A percentile compares a stretch with the other conserved stretches of the same genome.
Conservation (phyloP, 2,888 invertebrate species). For the Aleiodes testaceus region DNA sequence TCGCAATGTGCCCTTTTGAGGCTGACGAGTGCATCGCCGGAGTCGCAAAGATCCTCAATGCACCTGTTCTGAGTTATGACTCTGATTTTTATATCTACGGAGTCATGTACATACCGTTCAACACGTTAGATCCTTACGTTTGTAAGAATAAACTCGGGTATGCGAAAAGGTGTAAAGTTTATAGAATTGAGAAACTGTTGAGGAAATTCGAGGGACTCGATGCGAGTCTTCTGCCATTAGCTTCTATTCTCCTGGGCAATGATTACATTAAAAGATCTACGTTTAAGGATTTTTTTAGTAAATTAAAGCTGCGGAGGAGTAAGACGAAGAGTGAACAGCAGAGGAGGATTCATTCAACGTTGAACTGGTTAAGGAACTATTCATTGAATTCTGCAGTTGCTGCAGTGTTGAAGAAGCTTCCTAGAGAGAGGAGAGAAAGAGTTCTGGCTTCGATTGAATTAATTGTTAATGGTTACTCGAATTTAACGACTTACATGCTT, state of each 20-base stretch:
- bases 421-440: constrained; percentile 75
- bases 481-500: constrained; percentile 76
- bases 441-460: constrained; percentile 77
- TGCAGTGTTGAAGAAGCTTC: constrained; percentile 79
- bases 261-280: constrained; percentile 84
- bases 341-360: constrained; percentile 80
- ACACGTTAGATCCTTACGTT: constrained; percentile 76
- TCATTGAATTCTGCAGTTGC: constrained; percentile 81
- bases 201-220: constrained; percentile 79
- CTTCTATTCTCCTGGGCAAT: constrained; percentile 90
- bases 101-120: constrained; percentile 86
- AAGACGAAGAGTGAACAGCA: constrained; percentile 77
- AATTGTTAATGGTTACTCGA: constrained; percentile 80
- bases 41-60: constrained; percentile 83
- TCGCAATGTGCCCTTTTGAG: constrained; percentile 87
- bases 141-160: constrained; percentile 60
- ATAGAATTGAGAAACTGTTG: constrained; percentile 81
- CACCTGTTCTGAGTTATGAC: constrained; percentile 93
- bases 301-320: constrained; percentile 76
- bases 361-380: constrained; percentile 85
- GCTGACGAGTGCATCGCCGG: constrained; percentile 92
- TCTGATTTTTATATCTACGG: constrained; percentile 95
- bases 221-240: constrained; percentile 81
- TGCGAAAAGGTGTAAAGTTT: constrained; percentile 81
- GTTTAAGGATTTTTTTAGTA: constrained; percentile 82